Percentiles rank a stretch among this genome's conserved stretches.
These are phyloP conservation scores for Cephalopachus bancanus DNA, from an alignment of 2,797 vertebrate genomes.

Conservation along the genomic window DNA sequence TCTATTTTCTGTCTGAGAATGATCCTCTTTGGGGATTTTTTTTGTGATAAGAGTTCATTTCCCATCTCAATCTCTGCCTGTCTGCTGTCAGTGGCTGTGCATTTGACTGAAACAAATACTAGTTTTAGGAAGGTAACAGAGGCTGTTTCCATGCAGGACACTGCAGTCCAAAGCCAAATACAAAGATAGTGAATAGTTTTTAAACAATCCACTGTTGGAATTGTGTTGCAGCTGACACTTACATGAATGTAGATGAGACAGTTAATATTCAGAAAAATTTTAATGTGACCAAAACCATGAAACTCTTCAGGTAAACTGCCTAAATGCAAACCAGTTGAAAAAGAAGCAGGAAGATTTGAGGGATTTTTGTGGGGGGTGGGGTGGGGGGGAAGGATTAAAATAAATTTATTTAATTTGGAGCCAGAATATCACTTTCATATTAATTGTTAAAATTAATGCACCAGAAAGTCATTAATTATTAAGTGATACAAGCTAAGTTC, in stretches of 20 bases:
- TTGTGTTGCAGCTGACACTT: not conserved
- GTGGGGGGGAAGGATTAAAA: accelerated
- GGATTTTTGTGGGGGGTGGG: not conserved
- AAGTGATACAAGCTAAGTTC: not conserved
- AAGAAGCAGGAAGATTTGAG: not conserved
- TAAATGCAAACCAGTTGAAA: not conserved
- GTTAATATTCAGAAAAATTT: not conserved
- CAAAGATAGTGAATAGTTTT: not conserved
- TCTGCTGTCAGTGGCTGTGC: not conserved
- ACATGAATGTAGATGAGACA: not conserved
- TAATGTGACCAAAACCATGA: not conserved
- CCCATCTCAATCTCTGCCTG: not conserved
- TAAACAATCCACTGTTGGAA: not conserved
- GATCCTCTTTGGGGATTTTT: not conserved
- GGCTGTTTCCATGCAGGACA: not conserved
- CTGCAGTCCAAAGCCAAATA: not conserved
- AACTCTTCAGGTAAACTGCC: not conserved
- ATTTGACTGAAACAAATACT: not conserved
- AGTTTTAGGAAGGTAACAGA: not conserved
- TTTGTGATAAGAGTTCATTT: slow-evolving; percentile 30
- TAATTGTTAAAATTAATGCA: not conserved
- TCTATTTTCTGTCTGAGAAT: slow-evolving; percentile 38
- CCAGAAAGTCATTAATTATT: not conserved
- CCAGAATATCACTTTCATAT: not conserved
- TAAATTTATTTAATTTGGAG: not conserved